A percentile compares a stretch with the other conserved stretches of the same genome.
Evolutionary conservation across 2,888 invertebrate species (phyloP).

Genomic region (Tachina lurida): DNA sequence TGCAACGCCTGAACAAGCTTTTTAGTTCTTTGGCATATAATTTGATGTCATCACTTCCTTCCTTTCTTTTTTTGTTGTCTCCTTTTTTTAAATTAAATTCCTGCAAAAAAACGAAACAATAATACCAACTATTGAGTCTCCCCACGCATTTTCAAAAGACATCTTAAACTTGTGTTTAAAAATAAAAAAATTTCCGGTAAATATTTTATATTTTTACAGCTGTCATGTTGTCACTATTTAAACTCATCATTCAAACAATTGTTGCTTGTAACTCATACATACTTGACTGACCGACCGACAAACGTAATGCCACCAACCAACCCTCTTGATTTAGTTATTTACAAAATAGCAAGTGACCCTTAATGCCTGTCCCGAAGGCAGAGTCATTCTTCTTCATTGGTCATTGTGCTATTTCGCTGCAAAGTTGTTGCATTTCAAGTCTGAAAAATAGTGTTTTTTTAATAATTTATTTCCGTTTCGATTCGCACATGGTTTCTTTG

Average conservation of each 20-base stretch:
- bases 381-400: constrained; percentile 18
- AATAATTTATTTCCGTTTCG: constrained; percentile 66
- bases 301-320: neutral
- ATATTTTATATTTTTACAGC: constrained; percentile 55
- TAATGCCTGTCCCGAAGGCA: constrained; percentile 50
- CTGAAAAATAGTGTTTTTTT: constrained; percentile 17
- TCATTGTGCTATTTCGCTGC: constrained; percentile 8
- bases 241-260: constrained; percentile 56
- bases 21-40: constrained; percentile 12
- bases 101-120: neutral
- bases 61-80: neutral
- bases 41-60: constrained; percentile 53
- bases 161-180: constrained; percentile 23
- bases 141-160: neutral
- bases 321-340: constrained; percentile 16
- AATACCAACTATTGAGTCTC: neutral
- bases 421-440: neutral
- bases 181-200: constrained; percentile 62
- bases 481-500: constrained; percentile 58
- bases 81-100: neutral
- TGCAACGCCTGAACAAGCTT: neutral
- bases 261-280: constrained; percentile 50
- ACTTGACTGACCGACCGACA: constrained; percentile 19
- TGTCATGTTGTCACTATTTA: constrained; percentile 63
- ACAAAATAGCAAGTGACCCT: constrained; percentile 59